phyloP scores from a whole-genome alignment of 2,888 invertebrate genomes.

The Thyatira batis region DNA sequence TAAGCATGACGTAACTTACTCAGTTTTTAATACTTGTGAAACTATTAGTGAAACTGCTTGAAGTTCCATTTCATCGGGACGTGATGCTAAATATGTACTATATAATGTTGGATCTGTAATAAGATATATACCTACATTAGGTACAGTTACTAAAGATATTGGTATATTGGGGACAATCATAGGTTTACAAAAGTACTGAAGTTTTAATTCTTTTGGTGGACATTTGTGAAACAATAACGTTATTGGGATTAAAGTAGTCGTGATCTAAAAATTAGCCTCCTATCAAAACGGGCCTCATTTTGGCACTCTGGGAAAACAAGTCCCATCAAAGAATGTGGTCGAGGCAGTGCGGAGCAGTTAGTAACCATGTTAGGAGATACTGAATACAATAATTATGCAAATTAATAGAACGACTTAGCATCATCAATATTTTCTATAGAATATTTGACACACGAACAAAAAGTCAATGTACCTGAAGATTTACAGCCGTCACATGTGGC shows the following conservation, averaged over 20 bases:
- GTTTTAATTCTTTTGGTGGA: too few species aligned
- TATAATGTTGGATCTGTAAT: slow-evolving; percentile 74
- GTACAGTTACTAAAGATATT: not conserved
- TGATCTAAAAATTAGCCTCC: too few species aligned
- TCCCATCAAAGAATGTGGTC: too few species aligned
- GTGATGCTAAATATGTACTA: slow-evolving; percentile 80
- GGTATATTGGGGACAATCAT: too few species aligned
- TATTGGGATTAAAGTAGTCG: too few species aligned
- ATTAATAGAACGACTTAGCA: not conserved
- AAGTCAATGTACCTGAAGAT: slow-evolving; percentile 34
- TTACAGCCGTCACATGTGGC: slow-evolving; percentile 26
- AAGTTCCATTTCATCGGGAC: slow-evolving; percentile 85
- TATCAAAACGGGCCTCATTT: too few species aligned
- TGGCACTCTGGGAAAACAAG: too few species aligned
- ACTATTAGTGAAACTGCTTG: slow-evolving; percentile 82
- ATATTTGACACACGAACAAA: not conserved
- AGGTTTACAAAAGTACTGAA: too few species aligned
- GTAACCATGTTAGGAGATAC: too few species aligned
- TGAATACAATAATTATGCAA: not conserved
- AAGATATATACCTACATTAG: not conserved
- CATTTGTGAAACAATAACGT: too few species aligned
- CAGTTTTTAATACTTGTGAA: slow-evolving; percentile 73
- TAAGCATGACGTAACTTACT: slow-evolving; percentile 53
- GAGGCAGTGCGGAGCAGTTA: too few species aligned
- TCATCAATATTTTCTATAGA: not conserved